phyloP scores from a whole-genome alignment of 2,797 vertebrate species.

The Melanogrammus aeglefinus region DNA sequence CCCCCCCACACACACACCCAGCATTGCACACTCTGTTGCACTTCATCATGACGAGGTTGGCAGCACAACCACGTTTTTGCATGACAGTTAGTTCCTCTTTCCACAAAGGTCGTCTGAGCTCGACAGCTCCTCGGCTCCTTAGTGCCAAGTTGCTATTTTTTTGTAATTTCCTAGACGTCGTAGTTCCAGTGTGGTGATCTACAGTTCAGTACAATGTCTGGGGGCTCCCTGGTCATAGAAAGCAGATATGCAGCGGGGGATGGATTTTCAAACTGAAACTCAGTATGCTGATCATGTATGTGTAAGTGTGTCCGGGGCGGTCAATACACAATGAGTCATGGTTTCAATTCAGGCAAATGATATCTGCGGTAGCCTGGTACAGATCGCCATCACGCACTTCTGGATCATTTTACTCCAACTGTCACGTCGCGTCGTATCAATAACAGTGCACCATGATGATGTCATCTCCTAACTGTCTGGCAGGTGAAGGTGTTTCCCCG shows the following conservation, averaged over 20 bases:
- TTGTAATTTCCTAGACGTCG: not conserved
- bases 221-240: not conserved
- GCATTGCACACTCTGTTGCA: not conserved
- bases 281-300: not conserved
- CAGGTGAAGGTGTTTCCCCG: conserved; percentile 43
- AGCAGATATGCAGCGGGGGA: not conserved
- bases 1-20: not conserved
- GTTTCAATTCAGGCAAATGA: not conserved
- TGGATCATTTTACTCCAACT: not conserved
- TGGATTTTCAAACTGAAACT: not conserved
- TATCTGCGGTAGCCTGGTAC: not conserved
- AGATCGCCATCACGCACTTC: not conserved
- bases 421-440: not conserved
- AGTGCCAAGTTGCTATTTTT: not conserved
- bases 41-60: not conserved
- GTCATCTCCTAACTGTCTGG: conserved; percentile 54
- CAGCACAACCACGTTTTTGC: not conserved
- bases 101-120: not conserved
- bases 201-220: not conserved
- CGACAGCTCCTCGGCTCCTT: not conserved
- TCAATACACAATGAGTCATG: not conserved
- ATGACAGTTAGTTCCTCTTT: not conserved
- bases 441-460: conserved; percentile 46
- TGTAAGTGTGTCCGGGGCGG: not conserved
- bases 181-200: not conserved